Evolutionary conservation across 2,888 invertebrate genomes (phyloP).

Genomic region (Scaptomyza polygonia): DNA sequence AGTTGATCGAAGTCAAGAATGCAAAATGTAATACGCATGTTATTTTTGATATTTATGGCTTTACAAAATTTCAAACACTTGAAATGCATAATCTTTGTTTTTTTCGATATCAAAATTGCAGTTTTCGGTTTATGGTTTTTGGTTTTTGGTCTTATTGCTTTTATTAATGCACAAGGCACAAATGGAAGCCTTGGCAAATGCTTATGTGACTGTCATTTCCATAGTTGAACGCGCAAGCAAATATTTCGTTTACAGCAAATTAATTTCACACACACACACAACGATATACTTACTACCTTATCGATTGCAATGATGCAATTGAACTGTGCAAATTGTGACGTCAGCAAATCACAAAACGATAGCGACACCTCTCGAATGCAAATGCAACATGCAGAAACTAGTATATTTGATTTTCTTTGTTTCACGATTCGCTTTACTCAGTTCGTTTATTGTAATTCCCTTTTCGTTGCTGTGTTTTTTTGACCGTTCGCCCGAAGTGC

Average conservation of each 20-base stretch:
- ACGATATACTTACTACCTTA: constrained; percentile 19
- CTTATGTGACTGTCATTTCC: constrained; percentile 66
- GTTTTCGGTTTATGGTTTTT: constrained; percentile 21
- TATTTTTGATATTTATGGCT: constrained; percentile 32
- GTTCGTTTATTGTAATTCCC: constrained; percentile 57
- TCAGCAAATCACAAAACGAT: constrained; percentile 28
- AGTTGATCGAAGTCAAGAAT: constrained; percentile 55
- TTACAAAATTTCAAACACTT: constrained; percentile 33
- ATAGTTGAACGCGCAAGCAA: constrained; percentile 48
- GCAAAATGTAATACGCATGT: constrained; percentile 54
- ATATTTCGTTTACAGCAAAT: constrained; percentile 51
- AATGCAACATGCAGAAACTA: constrained; percentile 23
- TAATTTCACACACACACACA: constrained; percentile 21
- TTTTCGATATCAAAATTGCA: constrained; percentile 19
- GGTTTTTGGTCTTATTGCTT: constrained; percentile 20
- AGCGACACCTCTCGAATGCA: constrained; percentile 34
- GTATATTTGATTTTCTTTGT: constrained; percentile 45
- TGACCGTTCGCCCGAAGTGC: constrained; percentile 23
- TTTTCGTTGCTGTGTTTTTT: constrained; percentile 70
- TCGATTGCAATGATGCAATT: constrained; percentile 50
- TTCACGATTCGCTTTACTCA: constrained; percentile 60
- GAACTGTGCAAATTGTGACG: constrained; percentile 46
- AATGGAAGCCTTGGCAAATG: constrained; percentile 55
- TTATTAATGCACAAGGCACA: constrained; percentile 23
- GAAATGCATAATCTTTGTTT: constrained; percentile 14